These are phyloP conservation scores for Cordylochernes scorpioides DNA, from an alignment of 2,888 invertebrate species.

Conservation along the genomic window DNA sequence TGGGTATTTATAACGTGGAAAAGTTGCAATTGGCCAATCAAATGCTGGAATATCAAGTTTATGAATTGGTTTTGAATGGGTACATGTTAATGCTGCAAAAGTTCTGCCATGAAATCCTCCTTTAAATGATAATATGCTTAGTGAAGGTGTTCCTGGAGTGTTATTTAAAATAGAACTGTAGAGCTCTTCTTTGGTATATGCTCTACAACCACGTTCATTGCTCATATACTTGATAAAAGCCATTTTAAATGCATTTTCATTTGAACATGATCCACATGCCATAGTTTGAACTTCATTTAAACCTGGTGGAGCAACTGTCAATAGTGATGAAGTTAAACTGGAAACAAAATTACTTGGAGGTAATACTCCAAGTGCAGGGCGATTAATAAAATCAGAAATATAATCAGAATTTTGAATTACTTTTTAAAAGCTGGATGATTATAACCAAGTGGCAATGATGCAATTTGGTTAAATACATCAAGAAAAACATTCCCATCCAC, in stretches of 20 bases:
- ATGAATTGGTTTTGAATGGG: conserved; percentile 82
- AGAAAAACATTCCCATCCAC: conserved; percentile 69
- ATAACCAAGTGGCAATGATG: conserved; percentile 37
- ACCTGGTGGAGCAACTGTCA: conserved; percentile 27
- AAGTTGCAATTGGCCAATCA: conserved; percentile 80
- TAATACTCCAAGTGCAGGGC: conserved; percentile 84
- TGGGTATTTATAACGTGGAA: conserved; percentile 78
- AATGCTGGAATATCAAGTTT: conserved; percentile 80
- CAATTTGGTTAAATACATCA: conserved; percentile 68
- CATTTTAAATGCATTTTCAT: conserved; percentile 84
- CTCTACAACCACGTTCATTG: conserved; percentile 39
- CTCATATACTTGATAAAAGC: conserved; percentile 62
- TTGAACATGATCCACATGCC: conserved; percentile 92
- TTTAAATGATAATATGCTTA: conserved; percentile 58
- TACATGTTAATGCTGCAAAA: conserved; percentile 35
- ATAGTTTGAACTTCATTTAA: conserved; percentile 39
- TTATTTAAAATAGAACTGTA: conserved; percentile 53
- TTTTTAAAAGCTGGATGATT: conserved; percentile 64
- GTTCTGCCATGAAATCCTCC: conserved; percentile 87
- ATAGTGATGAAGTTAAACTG: conserved; percentile 39
- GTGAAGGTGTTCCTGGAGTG: conserved; percentile 54
- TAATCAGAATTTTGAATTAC: conserved; percentile 44
- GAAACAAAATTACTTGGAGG: conserved; percentile 66
- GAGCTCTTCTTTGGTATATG: conserved; percentile 42
- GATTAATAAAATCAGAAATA: conserved; percentile 49